A percentile compares a stretch with the other conserved stretches of the same genome.
These are phyloP conservation scores for Vireo griseus DNA, from an alignment of 2,797 vertebrate species.

Conservation along the genomic window DNA sequence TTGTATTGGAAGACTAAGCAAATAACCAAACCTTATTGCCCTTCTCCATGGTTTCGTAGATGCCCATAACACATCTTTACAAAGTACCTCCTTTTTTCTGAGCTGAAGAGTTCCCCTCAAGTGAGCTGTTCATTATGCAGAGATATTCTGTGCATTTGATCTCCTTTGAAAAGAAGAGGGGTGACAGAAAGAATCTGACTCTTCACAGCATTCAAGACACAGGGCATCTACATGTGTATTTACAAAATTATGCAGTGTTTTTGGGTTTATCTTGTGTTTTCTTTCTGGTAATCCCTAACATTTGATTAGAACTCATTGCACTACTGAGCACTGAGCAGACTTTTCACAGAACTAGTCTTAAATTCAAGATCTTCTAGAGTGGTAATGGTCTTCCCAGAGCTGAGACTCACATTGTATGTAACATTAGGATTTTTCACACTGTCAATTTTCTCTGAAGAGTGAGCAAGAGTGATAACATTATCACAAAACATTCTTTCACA, in stretches of 20 bases:
- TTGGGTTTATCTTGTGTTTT: background rate
- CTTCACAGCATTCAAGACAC: background rate
- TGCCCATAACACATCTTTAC: rapidly evolving
- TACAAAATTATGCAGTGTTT: background rate
- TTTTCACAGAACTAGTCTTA: background rate
- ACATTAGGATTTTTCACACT: background rate
- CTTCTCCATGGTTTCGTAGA: background rate
- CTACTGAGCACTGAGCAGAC: background rate
- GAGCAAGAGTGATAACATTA: background rate
- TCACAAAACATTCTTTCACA: background rate
- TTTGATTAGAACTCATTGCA: background rate
- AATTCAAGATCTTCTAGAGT: background rate
- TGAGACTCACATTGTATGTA: background rate
- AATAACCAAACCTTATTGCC: background rate
- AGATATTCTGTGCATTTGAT: background rate
- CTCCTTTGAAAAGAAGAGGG: background rate
- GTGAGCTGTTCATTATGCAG: background rate
- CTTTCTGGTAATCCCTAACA: background rate
- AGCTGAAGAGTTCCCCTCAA: background rate
- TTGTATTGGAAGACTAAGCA: background rate
- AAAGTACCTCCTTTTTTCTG: background rate
- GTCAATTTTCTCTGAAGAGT: background rate
- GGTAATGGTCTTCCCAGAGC: background rate
- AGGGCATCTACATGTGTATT: background rate
- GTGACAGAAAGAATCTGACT: background rate